These are phyloP conservation scores for Poeciliopsis retropinna DNA, from an alignment of 2,113 vertebrate species.

Conservation along the genomic window DNA sequence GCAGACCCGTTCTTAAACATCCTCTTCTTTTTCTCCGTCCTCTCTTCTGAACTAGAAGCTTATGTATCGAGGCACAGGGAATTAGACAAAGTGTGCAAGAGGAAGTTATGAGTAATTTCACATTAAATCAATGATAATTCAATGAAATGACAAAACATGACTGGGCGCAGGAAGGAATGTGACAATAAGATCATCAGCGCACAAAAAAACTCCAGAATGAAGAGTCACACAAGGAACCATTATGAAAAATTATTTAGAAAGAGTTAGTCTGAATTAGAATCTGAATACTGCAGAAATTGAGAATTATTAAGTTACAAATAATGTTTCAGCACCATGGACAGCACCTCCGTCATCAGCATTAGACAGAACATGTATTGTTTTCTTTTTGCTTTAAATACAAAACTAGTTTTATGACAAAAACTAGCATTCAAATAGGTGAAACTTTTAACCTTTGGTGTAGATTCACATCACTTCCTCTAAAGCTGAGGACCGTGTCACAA, in stretches of 20 bases:
- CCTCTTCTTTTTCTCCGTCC: not conserved
- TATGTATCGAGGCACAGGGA: not conserved
- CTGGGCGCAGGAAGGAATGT: not conserved
- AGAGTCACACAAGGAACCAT: conserved; percentile 41
- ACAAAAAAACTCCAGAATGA: not conserved
- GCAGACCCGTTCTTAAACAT: conserved; percentile 33
- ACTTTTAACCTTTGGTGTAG: too few species aligned
- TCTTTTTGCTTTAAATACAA: not conserved
- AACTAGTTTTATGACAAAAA: too few species aligned
- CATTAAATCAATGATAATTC: conserved; percentile 12
- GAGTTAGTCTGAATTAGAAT: conserved; percentile 46
- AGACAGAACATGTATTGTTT: not conserved
- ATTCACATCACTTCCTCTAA: too few species aligned
- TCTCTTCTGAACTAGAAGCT: conserved; percentile 6
- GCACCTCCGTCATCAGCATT: conserved; percentile 22
- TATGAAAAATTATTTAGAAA: conserved; percentile 1
- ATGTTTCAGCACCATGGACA: conserved; percentile 64
- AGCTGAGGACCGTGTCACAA: too few species aligned
- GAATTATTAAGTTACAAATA: conserved; percentile 14
- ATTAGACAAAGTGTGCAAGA: not conserved
- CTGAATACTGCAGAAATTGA: conserved; percentile 38
- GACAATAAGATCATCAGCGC: not conserved
- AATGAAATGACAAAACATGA: conserved; percentile 23
- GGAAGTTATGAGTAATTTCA: not conserved
- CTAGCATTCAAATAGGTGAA: too few species aligned